Base-by-base conservation (phyloP, 2,888 invertebrate genomes). In the Phanerotoma sp. region DNA sequence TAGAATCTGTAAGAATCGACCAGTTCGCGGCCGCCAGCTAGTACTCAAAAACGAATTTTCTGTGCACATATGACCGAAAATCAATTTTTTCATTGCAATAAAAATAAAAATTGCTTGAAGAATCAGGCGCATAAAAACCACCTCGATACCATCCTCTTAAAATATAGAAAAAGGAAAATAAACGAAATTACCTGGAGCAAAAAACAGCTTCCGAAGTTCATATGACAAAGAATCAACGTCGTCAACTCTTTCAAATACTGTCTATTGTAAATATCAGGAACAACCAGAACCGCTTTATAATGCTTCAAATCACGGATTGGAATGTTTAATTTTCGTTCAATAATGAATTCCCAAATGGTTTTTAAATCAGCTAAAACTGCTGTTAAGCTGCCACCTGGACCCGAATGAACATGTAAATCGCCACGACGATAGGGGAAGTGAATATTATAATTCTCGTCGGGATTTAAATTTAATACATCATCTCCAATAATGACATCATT, bases 391-490 rank as follows among this genome's bases (percentile, higher is more conserved):
- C 96, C 96, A 1, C 95, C 94, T 16, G 91, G 83, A 50, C 88
- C 88, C 1, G 81, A 72, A 74, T 96, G 95, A 4, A 94, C 75
- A 78, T 96, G 93, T 13, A 96, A 84, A 68, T 92, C 91, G 0
- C 96, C 96, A 65, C 93, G 81, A 70, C 84, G 83, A 68, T 93
- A 89, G 0, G 96, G 96, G 78, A 95, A 96, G 75, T 94, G 93
- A 54, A 96, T 80, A 72, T 93, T 93, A 69, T 89, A 96, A 40
- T 86, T 83, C 50, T 86, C 81, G 37, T 81, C 81, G 13, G 85
- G 87, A 74, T 85, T 84, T 22, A 91, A 78, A 58, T 84, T 83
- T 11, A 92, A 69, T 56, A 86, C 88, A 72, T 92, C 84, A 70
- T 93, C 91, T 7, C 93, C 93, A 21, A 93, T 82, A 1, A 93